Evolutionary conservation across 2,113 vertebrate genomes (phyloP).

Genomic region (Melozone crissalis): DNA sequence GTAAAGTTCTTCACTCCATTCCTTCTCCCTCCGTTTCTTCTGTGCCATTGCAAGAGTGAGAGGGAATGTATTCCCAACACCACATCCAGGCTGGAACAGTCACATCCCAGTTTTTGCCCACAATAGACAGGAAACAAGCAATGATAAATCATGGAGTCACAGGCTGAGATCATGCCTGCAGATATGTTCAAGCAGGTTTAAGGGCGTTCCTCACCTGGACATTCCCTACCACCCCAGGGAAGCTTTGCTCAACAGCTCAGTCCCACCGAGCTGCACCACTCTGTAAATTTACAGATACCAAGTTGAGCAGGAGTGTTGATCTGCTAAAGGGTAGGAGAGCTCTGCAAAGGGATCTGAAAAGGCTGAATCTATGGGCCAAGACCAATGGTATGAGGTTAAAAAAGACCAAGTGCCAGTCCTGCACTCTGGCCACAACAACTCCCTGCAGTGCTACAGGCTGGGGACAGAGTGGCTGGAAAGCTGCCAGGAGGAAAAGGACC

Average conservation of each 20-base stretch:
- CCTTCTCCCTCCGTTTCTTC: not conserved
- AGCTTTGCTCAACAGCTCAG: not conserved
- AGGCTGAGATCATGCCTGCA: not conserved
- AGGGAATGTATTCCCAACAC: not conserved
- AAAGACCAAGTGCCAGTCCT: not conserved
- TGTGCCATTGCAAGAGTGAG: not conserved
- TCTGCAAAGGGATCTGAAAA: not conserved
- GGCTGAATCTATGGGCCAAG: not conserved
- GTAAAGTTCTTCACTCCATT: not conserved
- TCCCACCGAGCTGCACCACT: fast-evolving
- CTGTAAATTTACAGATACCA: fast-evolving
- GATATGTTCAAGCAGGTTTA: not conserved
- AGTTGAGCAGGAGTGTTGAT: not conserved
- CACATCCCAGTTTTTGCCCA: not conserved
- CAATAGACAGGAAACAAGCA: not conserved
- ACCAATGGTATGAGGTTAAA: not conserved
- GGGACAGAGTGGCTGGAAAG: not conserved
- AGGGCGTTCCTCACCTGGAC: not conserved
- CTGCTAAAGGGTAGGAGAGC: not conserved
- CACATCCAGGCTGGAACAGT: not conserved
- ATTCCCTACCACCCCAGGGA: not conserved
- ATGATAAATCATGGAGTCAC: not conserved
- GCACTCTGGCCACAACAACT: not conserved
- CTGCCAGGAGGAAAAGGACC: not conserved
- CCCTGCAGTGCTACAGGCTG: not conserved